Conservation (phyloP, 1,140 invertebrate species). For the Drosophila triauraria region DNA sequence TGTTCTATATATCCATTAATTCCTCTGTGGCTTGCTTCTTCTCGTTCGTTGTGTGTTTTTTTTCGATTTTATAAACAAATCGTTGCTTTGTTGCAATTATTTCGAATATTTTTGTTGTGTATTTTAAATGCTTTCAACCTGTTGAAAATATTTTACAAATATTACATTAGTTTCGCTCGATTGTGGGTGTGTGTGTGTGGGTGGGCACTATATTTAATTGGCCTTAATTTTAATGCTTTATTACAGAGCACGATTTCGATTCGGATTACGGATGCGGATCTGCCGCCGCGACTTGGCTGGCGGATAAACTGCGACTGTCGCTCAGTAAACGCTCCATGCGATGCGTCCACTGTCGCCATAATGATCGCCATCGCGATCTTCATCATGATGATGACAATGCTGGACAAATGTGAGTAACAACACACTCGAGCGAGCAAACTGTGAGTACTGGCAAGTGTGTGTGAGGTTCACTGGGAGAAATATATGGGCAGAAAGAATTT, state of each 20-base stretch:
- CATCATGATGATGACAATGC: conserved; percentile 34
- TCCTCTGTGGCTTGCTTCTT: background rate
- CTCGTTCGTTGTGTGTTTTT: conserved; percentile 11
- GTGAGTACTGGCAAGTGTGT: conserved; percentile 8
- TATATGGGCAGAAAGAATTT: background rate
- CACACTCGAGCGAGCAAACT: conserved; percentile 14
- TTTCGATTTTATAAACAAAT: conserved; percentile 75
- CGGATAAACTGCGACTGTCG: conserved; percentile 70
- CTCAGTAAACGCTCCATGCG: conserved; percentile 47
- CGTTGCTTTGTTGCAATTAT: conserved; percentile 52
- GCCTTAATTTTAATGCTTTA: conserved; percentile 16
- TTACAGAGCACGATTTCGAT: conserved; percentile 1
- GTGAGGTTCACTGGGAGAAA: conserved; percentile 46
- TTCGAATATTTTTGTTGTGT: conserved; percentile 35
- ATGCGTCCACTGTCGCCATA: conserved; percentile 24
- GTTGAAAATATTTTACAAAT: conserved; percentile 61
- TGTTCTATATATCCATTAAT: conserved; percentile 7
- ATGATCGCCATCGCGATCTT: conserved; percentile 17
- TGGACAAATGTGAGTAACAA: conserved; percentile 71
- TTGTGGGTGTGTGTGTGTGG: conserved; percentile 2
- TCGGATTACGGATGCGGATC: conserved; percentile 22
- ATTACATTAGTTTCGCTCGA: conserved; percentile 32
- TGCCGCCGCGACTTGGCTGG: conserved; percentile 48
- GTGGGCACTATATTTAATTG: conserved; percentile 27
- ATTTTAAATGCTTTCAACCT: conserved; percentile 62